Evolutionary conservation across 2,797 vertebrate species (phyloP).

Genomic region (Gallinago stenura): DNA sequence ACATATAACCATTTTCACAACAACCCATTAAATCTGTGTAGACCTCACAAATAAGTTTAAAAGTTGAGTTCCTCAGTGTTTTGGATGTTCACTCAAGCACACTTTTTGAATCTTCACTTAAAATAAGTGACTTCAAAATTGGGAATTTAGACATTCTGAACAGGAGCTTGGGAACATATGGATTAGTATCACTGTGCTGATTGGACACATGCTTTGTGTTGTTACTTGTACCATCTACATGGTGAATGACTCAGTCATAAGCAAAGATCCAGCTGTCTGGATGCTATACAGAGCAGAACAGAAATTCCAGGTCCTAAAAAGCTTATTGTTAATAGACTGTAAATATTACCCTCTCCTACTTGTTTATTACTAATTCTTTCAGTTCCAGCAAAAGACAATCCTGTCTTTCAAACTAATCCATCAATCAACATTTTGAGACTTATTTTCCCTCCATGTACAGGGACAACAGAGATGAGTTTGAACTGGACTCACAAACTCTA

Average conservation of each 20-base stretch:
- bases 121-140: background rate
- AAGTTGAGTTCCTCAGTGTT: background rate
- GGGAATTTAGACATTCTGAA: background rate
- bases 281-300: background rate
- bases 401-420: background rate
- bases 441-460: background rate
- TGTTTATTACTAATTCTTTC: background rate
- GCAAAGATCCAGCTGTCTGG: background rate
- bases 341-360: background rate
- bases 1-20: background rate
- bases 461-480: background rate
- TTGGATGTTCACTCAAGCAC: background rate
- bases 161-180: background rate
- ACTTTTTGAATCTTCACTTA: background rate
- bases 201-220: background rate
- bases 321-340: background rate
- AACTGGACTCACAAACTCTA: background rate
- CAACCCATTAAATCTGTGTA: background rate
- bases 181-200: background rate
- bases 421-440: background rate
- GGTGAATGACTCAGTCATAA: background rate
- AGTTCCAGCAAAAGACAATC: background rate
- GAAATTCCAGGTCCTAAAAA: background rate
- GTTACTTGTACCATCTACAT: background rate
- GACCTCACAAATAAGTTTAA: background rate